These are phyloP conservation scores for Labroides dimidiatus DNA, from an alignment of 2,797 vertebrate genomes.

Conservation along the genomic window DNA sequence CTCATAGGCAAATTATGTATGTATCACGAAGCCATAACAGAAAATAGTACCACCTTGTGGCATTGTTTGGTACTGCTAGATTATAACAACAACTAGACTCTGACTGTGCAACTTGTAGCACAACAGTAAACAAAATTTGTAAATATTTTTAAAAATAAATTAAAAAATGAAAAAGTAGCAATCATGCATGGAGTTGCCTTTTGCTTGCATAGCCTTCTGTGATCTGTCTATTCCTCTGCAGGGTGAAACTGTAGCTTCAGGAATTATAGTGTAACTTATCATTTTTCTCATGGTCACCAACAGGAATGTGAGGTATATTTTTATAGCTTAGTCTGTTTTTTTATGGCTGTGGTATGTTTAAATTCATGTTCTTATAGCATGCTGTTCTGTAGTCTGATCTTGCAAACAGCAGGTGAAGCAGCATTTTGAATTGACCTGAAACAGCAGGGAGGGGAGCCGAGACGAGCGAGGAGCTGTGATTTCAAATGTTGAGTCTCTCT, in stretches of 20 bases:
- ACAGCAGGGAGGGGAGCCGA: constrained; percentile 11
- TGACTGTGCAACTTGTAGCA: too few species aligned
- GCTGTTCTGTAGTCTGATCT: constrained; percentile 1
- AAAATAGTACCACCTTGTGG: too few species aligned
- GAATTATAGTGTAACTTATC: constrained; percentile 63
- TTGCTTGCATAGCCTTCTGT: constrained; percentile 1
- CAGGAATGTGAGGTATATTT: constrained; percentile 39
- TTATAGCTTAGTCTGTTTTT: constrained; percentile 9
- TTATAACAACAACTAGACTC: too few species aligned
- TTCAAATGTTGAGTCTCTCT: constrained; percentile 33
- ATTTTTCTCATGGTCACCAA: constrained; percentile 40
- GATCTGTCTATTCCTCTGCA: constrained; percentile 10
- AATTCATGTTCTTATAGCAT: neutral
- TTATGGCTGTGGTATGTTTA: neutral
- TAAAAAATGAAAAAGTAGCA: too few species aligned
- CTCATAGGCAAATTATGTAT: too few species aligned
- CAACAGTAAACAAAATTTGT: too few species aligned
- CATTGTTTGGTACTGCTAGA: too few species aligned
- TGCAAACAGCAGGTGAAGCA: constrained; percentile 38
- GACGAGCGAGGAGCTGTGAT: constrained; percentile 31
- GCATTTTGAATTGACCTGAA: constrained; percentile 21
- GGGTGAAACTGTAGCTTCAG: constrained; percentile 48
- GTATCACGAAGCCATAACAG: too few species aligned
- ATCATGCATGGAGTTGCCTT: neutral
- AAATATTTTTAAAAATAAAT: too few species aligned